Conservation (phyloP, 1,140 invertebrate genomes). For the Drosophila subobscura region DNA sequence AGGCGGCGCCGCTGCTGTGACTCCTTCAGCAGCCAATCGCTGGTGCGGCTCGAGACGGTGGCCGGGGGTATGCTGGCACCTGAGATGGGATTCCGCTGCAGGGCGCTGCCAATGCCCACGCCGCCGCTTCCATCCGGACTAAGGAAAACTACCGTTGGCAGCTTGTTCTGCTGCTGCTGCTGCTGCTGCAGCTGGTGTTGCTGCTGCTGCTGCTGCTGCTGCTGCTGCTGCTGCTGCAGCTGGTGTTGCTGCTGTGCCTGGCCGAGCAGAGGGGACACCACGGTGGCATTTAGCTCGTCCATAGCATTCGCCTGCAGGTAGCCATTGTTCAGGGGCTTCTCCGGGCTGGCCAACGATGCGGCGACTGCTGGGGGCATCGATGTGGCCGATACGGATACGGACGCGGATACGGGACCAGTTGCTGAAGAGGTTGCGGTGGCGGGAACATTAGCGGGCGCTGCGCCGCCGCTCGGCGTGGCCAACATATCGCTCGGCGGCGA, state of each 20-base stretch:
- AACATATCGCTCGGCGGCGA: constrained; percentile 35
- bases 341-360: neutral
- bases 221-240: constrained; percentile 39
- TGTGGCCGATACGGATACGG: no score
- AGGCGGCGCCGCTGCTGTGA: constrained; percentile 70
- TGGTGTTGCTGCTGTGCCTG: constrained; percentile 32
- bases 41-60: constrained; percentile 19
- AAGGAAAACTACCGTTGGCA: constrained; percentile 76
- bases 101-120: constrained; percentile 49
- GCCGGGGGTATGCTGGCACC: constrained; percentile 3
- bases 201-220: constrained; percentile 15
- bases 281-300: constrained; percentile 64
- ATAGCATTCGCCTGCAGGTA: constrained; percentile 62
- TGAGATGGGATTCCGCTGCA: constrained; percentile 50
- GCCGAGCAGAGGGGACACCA: constrained; percentile 60
- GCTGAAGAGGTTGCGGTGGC: no score
- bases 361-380: no score
- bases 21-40: constrained; percentile 78
- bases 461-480: constrained; percentile 41
- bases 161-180: constrained; percentile 59
- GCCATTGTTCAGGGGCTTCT: constrained; percentile 67
- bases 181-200: constrained; percentile 20
- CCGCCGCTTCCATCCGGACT: constrained; percentile 62
- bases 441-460: constrained; percentile 28
- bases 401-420: no score